A percentile compares a stretch with the other conserved stretches of the same genome.
Conservation (phyloP, 2,797 vertebrate genomes). For the Sus cebifrons region DNA sequence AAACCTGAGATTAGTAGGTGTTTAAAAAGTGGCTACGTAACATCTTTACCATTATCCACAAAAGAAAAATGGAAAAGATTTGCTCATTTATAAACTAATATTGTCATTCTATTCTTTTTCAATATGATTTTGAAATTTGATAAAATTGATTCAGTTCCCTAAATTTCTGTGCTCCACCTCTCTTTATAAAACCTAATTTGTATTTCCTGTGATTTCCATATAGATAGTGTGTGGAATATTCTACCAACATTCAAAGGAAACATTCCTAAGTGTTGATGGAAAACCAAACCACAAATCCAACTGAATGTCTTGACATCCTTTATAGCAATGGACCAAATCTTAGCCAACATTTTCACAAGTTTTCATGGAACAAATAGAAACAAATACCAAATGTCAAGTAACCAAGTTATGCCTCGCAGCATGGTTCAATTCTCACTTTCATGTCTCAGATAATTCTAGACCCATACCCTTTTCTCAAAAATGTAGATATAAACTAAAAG, state of each 20-base stretch:
- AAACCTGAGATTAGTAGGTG: neutral
- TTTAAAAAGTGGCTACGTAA: constrained; percentile 26
- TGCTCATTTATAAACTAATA: constrained; percentile 45
- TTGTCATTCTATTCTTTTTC: constrained; percentile 27
- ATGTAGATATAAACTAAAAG: neutral
- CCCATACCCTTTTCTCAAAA: neutral
- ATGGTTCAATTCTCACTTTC: constrained; percentile 8
- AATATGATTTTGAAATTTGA: constrained; percentile 43
- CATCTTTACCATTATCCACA: neutral
- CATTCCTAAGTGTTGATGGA: neutral
- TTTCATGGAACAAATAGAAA: constrained; percentile 15
- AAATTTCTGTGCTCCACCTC: neutral
- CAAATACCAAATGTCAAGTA: constrained; percentile 25
- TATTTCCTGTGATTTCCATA: constrained; percentile 2
- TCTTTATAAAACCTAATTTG: constrained; percentile 29
- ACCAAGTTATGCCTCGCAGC: neutral
- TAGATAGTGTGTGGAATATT: neutral
- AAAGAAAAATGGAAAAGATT: constrained; percentile 50
- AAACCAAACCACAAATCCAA: constrained; percentile 43
- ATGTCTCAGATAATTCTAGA: neutral
- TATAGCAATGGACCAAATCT: neutral
- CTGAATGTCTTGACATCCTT: constrained; percentile 8
- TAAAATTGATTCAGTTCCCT: constrained; percentile 10
- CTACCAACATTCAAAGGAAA: constrained; percentile 31
- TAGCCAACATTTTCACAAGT: constrained; percentile 7